Evolutionary conservation across 2,888 invertebrate genomes (phyloP).

Genomic region (Agrochola lota): DNA sequence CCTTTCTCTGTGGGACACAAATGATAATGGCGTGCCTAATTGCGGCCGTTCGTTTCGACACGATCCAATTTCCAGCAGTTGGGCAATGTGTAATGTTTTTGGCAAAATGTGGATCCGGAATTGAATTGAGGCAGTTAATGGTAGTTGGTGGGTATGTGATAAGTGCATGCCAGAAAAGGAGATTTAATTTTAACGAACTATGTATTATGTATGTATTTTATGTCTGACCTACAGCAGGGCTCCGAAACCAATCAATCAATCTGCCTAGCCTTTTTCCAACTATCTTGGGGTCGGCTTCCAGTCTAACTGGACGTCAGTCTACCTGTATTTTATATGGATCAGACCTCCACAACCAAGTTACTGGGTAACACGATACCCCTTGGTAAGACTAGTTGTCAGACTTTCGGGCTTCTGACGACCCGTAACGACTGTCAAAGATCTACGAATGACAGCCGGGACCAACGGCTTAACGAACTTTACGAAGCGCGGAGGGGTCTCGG

Average conservation of each 20-base stretch:
- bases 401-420: too few relatives aligned
- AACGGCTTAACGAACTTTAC: not conserved
- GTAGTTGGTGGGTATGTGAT: not conserved
- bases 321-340: not conserved
- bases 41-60: constrained; percentile 74
- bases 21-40: constrained; percentile 74
- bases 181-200: not conserved
- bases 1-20: constrained; percentile 72
- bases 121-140: constrained; percentile 33
- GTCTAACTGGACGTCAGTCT: not conserved
- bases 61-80: constrained; percentile 70
- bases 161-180: constrained; percentile 1
- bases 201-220: not conserved
- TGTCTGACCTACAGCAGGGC: too few relatives aligned
- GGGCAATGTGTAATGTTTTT: constrained; percentile 53
- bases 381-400: too few relatives aligned
- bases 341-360: too few relatives aligned
- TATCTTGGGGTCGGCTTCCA: too few relatives aligned
- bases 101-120: constrained; percentile 39
- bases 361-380: too few relatives aligned
- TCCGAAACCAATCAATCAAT: not conserved
- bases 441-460: not conserved
- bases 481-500: not conserved
- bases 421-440: too few relatives aligned
- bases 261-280: not conserved